Percentiles rank a stretch among this genome's conserved stretches.
Evolutionary conservation across 2,113 vertebrate species (phyloP).

Genomic region (Monarcha castaneiventris): DNA sequence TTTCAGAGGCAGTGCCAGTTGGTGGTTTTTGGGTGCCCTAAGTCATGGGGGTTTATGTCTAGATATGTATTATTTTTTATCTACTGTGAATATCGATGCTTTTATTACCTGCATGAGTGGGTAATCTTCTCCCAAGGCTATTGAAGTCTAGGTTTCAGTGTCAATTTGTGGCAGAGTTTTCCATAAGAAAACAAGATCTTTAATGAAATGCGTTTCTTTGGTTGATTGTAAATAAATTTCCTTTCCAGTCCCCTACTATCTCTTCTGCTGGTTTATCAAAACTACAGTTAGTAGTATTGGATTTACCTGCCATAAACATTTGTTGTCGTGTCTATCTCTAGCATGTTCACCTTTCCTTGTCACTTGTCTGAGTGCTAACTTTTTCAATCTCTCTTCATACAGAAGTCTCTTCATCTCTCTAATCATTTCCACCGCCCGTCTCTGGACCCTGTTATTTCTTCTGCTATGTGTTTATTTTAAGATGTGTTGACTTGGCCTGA

Average conservation of each 20-base stretch:
- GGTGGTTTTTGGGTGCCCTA: not conserved
- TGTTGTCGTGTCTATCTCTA: not conserved
- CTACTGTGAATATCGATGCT: not conserved
- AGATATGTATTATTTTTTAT: not conserved
- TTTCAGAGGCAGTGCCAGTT: not conserved
- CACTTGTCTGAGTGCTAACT: constrained; percentile 34
- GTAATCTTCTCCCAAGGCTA: not conserved
- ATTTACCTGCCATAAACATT: not conserved
- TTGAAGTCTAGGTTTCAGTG: not conserved
- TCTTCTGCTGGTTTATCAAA: not conserved
- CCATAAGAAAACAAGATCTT: not conserved
- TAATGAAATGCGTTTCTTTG: not conserved
- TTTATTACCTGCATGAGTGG: not conserved
- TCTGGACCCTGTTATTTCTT: constrained; percentile 63
- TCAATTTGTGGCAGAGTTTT: not conserved
- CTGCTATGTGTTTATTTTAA: constrained; percentile 61
- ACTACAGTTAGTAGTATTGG: not conserved
- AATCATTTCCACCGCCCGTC: constrained; percentile 51
- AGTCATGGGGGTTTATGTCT: not conserved
- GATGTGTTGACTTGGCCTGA: constrained; percentile 55
- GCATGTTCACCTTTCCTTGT: not conserved
- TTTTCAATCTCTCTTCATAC: constrained; percentile 58
- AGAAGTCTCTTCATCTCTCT: constrained; percentile 65
- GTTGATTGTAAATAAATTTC: not conserved
- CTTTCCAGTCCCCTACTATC: not conserved